Evolutionary conservation across 1,140 invertebrate species (phyloP).

Genomic region (Mesaphorura yosii): DNA sequence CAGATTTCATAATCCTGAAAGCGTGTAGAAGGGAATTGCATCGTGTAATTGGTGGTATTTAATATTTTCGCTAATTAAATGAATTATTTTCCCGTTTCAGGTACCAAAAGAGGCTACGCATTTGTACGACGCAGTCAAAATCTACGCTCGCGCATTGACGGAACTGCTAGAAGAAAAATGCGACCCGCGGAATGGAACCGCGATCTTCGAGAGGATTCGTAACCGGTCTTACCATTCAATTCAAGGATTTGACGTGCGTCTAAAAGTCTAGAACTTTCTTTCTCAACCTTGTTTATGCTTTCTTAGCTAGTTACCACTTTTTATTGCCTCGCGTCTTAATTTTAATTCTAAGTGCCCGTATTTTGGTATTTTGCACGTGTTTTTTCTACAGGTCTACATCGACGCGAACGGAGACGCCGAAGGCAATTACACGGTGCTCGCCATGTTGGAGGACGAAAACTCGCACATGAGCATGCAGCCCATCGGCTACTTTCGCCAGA

Average conservation of each 20-base stretch:
- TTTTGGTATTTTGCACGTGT: neutral
- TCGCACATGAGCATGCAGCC: conserved; percentile 50
- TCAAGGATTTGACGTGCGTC: conserved; percentile 59
- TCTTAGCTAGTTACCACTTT: no score
- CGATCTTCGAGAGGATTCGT: conserved; percentile 54
- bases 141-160: conserved; percentile 68
- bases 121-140: conserved; percentile 73
- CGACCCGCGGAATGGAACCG: conserved; percentile 58
- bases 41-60: no score
- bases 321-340: no score
- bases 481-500: conserved; percentile 57
- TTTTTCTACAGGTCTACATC: conserved; percentile 53
- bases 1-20: no score
- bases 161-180: conserved; percentile 52
- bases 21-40: no score
- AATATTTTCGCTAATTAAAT: no score
- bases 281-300: no score
- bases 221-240: conserved; percentile 62
- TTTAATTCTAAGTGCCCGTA: no score
- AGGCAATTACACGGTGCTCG: conserved; percentile 77
- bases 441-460: conserved; percentile 40
- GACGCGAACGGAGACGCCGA: conserved; percentile 79
- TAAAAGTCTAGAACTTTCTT: no score
- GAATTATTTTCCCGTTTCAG: conserved; percentile 42
- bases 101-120: conserved; percentile 73